Evolutionary conservation across 1,140 invertebrate genomes (phyloP), one percentile per base, ranked within the genome.

Genomic region (Fopius arisanus): DNA sequence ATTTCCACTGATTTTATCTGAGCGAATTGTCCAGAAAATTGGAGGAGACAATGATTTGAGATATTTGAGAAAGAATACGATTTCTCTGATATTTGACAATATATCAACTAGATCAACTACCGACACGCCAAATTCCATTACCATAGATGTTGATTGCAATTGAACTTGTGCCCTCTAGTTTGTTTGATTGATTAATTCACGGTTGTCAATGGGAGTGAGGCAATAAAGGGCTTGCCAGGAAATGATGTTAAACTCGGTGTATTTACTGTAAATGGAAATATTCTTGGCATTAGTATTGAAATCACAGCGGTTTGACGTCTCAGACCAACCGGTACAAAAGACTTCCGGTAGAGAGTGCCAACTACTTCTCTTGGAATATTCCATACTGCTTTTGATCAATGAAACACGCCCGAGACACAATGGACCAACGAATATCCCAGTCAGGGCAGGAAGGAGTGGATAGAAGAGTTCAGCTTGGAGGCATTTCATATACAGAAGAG

Each of bases 341-440:
- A 65, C 62, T 65, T 65, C 62, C 28, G 26, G 62, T 31, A 31
- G n/a, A 67, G 12, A 1, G 40, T 41, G 16, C 31, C 29, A 67
- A 67, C 41, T 67, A 67, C 67, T 73, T 40, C 31, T 59, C 1
- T 26, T 67, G 14, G 43, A 67, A 73, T 73, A 73, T 73, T 67
- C 59, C 43, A 73, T 65, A 65, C 67, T 28, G 71, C 71, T 73
- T 73, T 73, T 73, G 65, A 73, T 73, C 71, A 73, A 40, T 73
- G 65, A 14, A 54, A 67, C 65, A 33, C 40, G 31, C 31, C 37
- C 29, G 28, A 21, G 28, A 59, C 31, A 67, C 65, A 73, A 73
- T 73, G 65, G 67, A 54, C 16, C 71, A 37, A 16, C 6, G 41
- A 54, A 59, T 67, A 59, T 67, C n/a, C n/a, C n/a, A n/a, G n/a